A percentile compares a stretch with the other conserved stretches of the same genome.
These are phyloP conservation scores for Drosophila picticornis DNA, from an alignment of 2,888 invertebrate genomes.

Conservation along the genomic window DNA sequence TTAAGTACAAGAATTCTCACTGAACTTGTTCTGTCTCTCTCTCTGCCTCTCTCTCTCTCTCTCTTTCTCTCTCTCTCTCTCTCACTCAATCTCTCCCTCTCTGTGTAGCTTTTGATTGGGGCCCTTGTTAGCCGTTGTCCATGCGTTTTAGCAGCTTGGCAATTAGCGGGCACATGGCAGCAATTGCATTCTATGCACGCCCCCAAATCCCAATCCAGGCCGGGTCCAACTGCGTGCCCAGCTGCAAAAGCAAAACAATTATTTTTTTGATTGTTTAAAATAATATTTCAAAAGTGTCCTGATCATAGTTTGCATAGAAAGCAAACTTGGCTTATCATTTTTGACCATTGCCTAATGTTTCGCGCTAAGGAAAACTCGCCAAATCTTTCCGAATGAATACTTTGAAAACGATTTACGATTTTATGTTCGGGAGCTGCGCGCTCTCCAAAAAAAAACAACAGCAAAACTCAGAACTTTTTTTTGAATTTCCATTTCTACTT, in stretches of 20 bases:
- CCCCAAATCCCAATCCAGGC: slow-evolving; percentile 15
- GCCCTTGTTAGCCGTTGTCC: slow-evolving; percentile 68
- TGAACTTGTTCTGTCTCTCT: neutral
- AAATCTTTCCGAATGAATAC: too few relatives aligned
- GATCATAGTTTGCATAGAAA: neutral
- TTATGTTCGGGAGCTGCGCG: too few relatives aligned
- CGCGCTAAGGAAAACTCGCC: too few relatives aligned
- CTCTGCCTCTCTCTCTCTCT: neutral
- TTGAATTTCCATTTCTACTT: neutral
- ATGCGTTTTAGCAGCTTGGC: slow-evolving; percentile 69
- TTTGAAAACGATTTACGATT: too few relatives aligned
- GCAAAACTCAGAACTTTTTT: neutral
- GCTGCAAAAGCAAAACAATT: slow-evolving; percentile 17
- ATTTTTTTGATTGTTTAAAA: neutral
- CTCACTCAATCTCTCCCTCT: slow-evolving; percentile 1
- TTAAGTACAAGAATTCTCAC: slow-evolving; percentile 6
- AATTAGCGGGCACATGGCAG: slow-evolving; percentile 67
- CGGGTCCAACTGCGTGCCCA: slow-evolving; percentile 15
- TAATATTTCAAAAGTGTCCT: neutral
- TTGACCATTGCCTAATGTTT: neutral
- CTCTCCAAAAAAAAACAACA: neutral
- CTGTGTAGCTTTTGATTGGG: neutral
- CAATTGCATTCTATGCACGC: slow-evolving; percentile 68
- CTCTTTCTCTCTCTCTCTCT: neutral
- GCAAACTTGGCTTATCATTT: neutral